Evolutionary conservation across 92 coral and sea anemone species (phyloP).

Genomic region (Zoanthus solanderi): DNA sequence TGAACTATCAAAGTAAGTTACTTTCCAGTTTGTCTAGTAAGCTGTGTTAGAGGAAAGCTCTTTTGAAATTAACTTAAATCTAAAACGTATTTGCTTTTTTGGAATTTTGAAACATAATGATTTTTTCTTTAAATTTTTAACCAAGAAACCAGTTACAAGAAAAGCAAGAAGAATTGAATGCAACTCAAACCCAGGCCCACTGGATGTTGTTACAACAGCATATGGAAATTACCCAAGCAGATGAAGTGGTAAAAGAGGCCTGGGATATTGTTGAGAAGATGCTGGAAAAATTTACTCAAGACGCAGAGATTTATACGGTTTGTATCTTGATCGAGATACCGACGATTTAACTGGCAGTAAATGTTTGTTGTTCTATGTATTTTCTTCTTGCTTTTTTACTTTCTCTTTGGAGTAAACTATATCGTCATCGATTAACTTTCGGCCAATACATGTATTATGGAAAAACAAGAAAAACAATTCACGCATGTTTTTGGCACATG

Average conservation of each 20-base stretch:
- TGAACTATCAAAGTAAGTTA: constrained; percentile 76
- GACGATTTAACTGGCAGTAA: not conserved
- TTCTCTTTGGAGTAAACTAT: too few species aligned
- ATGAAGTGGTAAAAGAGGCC: constrained; percentile 75
- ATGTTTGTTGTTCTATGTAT: not conserved
- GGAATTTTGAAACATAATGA: not conserved
- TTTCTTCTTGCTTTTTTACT: not conserved
- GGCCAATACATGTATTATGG: too few species aligned
- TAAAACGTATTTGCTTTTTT: too few species aligned
- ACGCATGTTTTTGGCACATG: too few species aligned
- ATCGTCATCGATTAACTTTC: too few species aligned
- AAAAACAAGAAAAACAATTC: too few species aligned
- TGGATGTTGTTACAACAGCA: constrained; percentile 90
- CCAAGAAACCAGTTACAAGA: constrained; percentile 82
- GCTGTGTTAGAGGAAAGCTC: too few species aligned
- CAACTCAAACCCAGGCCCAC: constrained; percentile 97
- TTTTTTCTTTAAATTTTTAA: not conserved
- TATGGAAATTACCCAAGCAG: constrained; percentile 80
- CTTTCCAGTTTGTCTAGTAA: too few species aligned
- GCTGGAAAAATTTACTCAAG: constrained; percentile 65
- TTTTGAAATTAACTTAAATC: too few species aligned
- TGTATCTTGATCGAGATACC: not conserved
- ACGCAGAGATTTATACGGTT: constrained; percentile 35
- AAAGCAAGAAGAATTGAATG: constrained; percentile 94
- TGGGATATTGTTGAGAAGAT: constrained; percentile 73